Base-by-base conservation (phyloP, 2,888 invertebrate species). In the Ypsolopha sequella region DNA sequence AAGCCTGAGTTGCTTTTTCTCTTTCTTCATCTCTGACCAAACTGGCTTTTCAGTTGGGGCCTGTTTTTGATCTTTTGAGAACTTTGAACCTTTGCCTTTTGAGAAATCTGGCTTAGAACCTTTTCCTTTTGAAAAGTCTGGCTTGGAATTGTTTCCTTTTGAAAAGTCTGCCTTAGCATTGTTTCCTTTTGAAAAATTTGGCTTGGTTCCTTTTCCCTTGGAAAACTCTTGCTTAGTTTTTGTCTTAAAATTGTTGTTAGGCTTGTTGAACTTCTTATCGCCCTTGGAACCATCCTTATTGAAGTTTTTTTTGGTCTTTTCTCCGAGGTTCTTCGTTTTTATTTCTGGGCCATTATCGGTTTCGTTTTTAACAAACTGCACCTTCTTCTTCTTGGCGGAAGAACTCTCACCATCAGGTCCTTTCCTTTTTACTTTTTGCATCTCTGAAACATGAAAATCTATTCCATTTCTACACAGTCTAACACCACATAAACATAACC, bases 21-120 rank as follows among this genome's bases (percentile, higher is more conserved):
- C 89, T 62, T 92, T 90, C 63, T 93, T 95, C 70, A 92, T 90
- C 66, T 92, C 90, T 9, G 88, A 81, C 94, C 95, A 95, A 65
- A 92, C 89, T 0, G 90, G 89, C 52, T 76, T 92, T 65, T 66
- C 78, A 2, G 65, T 70, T 50, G 56, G 63, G 1, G 56, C 55
- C 13, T 41, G 41, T 2, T 9, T 7, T 46, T 66, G 65, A 36
- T 66, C 68, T 58, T 76, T 77, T 1, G 66, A 53, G 55, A 62
- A 60, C 35, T 70, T 68, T 35, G 54, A 48, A 11, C 47, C 44
- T 46, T 54, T 54, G 14, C 24, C 38, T 41, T 46, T 68, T 2
- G 51, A 48, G 51, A 59, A 60, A 51, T 57, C 62, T 4, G 60
- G 56, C 0, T 67, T 68, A 33, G 24, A 33, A 9, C 54, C 59